Percentiles rank a stretch among this genome's conserved stretches.
Conservation (phyloP, 2,888 invertebrate species). For the Microplitis deprimator region DNA sequence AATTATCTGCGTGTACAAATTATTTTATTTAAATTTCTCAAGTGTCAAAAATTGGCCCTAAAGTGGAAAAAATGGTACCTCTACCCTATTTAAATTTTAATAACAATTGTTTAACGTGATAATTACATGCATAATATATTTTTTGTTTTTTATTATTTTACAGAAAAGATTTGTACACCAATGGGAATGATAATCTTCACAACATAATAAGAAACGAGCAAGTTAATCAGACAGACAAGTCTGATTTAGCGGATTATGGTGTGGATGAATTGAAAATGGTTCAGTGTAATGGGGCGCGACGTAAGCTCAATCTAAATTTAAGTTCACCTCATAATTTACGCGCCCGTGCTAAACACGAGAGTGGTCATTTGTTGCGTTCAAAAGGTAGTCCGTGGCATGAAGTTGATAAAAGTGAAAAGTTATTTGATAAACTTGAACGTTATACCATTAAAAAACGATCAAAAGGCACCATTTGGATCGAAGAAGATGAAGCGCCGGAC, state of each 20-base stretch:
- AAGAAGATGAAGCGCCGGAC: conserved; percentile 62
- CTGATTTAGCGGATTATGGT: conserved; percentile 56
- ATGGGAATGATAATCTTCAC: conserved; percentile 61
- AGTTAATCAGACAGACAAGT: conserved; percentile 56
- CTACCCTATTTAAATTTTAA: not conserved
- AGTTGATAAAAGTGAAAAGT: conserved; percentile 62
- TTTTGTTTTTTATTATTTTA: conserved; percentile 25
- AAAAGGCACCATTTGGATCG: conserved; percentile 70
- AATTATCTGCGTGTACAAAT: no score
- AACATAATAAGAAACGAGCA: conserved; percentile 59
- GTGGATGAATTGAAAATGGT: conserved; percentile 66
- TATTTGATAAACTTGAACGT: conserved; percentile 66
- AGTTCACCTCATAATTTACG: conserved; percentile 67
- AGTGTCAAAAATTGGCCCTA: no score
- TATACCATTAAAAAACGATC: conserved; percentile 68
- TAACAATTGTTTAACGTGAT: not conserved
- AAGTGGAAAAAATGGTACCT: no score
- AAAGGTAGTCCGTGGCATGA: conserved; percentile 67
- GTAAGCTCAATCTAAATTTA: conserved; percentile 64
- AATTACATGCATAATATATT: not conserved
- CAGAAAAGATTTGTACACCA: conserved; percentile 65
- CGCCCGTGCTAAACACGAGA: conserved; percentile 67
- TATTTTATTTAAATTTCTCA: no score
- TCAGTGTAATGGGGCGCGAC: conserved; percentile 67
- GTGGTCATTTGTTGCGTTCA: conserved; percentile 67